Percentiles rank a stretch among this genome's conserved stretches.
Evolutionary conservation across 2,888 invertebrate species (phyloP).

Genomic region (Standfussiana lucernea): DNA sequence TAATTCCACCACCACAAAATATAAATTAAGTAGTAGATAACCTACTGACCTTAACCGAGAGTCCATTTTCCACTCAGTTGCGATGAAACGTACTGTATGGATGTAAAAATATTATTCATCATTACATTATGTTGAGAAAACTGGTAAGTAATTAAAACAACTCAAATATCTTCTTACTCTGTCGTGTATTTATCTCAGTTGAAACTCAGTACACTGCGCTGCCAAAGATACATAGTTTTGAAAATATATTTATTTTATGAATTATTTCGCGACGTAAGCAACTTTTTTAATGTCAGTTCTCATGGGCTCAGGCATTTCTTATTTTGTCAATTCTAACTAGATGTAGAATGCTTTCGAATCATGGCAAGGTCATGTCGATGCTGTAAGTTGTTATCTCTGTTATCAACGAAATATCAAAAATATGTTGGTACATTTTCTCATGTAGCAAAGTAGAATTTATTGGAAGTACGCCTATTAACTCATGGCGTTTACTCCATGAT

Average conservation of each 20-base stretch:
- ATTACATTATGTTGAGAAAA: conserved; percentile 58
- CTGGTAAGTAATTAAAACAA: conserved; percentile 57
- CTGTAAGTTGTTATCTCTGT: neutral
- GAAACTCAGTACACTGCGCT: conserved; percentile 8
- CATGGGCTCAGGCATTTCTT: conserved; percentile 4
- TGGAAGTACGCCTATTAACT: neutral
- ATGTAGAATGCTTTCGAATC: neutral
- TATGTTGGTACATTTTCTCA: neutral
- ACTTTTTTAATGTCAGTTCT: conserved; percentile 5
- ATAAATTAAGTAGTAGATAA: conserved; percentile 56
- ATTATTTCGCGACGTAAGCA: conserved; percentile 18
- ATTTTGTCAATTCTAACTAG: neutral
- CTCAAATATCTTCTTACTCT: conserved; percentile 31
- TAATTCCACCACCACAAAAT: conserved; percentile 74
- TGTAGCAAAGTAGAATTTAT: neutral
- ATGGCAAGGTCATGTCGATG: neutral
- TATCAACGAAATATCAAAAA: neutral
- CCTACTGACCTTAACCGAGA: conserved; percentile 80
- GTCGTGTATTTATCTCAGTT: conserved; percentile 11
- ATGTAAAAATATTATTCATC: conserved; percentile 68
- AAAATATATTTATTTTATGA: conserved; percentile 25
- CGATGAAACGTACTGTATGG: conserved; percentile 78
- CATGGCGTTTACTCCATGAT: neutral
- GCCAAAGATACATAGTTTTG: conserved; percentile 12
- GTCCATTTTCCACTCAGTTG: conserved; percentile 77